Percentiles rank a stretch among this genome's conserved stretches.
Evolutionary conservation across 1,140 invertebrate species (phyloP).

Genomic region (Rhysida immarginata): DNA sequence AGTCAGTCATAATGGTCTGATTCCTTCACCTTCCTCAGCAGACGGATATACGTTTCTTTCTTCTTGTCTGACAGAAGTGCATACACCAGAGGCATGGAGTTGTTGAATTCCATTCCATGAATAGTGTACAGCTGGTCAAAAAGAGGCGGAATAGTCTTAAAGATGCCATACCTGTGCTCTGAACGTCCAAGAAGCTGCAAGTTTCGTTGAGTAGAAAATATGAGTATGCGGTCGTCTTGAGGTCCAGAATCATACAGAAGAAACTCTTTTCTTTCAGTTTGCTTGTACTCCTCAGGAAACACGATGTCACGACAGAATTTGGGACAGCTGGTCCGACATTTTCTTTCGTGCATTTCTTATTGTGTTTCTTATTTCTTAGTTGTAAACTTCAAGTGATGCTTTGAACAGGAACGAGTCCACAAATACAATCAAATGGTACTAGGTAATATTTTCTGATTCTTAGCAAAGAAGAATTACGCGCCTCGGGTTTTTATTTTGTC

Average conservation of each 20-base stretch:
- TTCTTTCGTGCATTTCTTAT: no score
- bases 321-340: no score
- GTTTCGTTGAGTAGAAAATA: conserved; percentile 9
- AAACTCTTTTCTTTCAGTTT: not conserved
- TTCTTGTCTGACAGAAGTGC: not conserved
- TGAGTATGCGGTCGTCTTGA: not conserved
- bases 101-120: conserved; percentile 8
- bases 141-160: conserved; percentile 10
- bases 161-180: conserved; percentile 12
- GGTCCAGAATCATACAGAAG: not conserved
- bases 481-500: no score
- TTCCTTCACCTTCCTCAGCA: conserved; percentile 1
- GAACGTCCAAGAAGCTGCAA: conserved; percentile 8
- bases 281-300: no score
- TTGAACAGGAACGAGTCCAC: no score
- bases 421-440: no score
- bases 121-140: conserved; percentile 11
- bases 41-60: not conserved
- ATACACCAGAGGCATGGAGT: conserved; percentile 7
- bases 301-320: no score
- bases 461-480: no score
- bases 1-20: conserved; percentile 1
- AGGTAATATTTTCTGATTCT: no score
- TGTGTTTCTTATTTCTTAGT: no score
- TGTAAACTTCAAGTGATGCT: no score